A percentile compares a stretch with the other conserved stretches of the same genome.
phyloP scores from a whole-genome alignment of 53 echinoderm and acorn worm species.

The Crossaster papposus region DNA sequence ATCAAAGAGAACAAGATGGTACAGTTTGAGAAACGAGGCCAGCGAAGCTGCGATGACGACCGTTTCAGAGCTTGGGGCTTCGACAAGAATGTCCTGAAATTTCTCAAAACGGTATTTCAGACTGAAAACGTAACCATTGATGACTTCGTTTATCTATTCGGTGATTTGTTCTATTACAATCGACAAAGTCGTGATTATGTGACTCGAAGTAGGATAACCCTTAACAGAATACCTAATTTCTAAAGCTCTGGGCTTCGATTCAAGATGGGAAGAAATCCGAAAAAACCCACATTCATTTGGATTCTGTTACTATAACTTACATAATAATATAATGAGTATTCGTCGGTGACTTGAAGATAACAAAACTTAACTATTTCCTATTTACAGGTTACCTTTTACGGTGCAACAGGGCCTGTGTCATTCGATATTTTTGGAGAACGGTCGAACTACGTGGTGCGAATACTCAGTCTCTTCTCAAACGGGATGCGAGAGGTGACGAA shows the following conservation, averaged over 20 bases:
- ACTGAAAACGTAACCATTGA: background rate
- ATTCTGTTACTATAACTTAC: background rate
- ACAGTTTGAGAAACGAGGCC: background rate
- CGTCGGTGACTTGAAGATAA: too few species aligned
- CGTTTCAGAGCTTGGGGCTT: slow-evolving; percentile 32
- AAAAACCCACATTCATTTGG: too few species aligned
- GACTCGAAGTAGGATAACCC: too few species aligned
- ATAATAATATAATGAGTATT: too few species aligned
- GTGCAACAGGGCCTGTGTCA: slow-evolving; percentile 77
- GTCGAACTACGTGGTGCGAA: slow-evolving; percentile 73
- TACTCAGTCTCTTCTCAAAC: slow-evolving; percentile 65
- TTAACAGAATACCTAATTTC: too few species aligned
- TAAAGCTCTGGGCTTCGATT: too few species aligned
- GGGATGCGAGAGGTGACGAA: slow-evolving; percentile 75
- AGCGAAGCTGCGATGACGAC: slow-evolving; percentile 26
- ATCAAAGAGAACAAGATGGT: slow-evolving; percentile 17
- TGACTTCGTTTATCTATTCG: too few species aligned
- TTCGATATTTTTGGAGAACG: slow-evolving; percentile 79
- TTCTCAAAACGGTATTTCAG: slow-evolving; percentile 58
- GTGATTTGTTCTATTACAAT: too few species aligned
- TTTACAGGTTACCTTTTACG: slow-evolving; percentile 66
- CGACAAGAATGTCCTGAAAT: slow-evolving; percentile 60
- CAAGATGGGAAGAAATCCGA: too few species aligned
- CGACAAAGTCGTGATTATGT: too few species aligned
- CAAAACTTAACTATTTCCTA: too few species aligned